Percentiles rank a stretch among this genome's conserved stretches.
Conservation (phyloP, 2,888 invertebrate genomes). For the Hermaeophaga mercurialis region DNA sequence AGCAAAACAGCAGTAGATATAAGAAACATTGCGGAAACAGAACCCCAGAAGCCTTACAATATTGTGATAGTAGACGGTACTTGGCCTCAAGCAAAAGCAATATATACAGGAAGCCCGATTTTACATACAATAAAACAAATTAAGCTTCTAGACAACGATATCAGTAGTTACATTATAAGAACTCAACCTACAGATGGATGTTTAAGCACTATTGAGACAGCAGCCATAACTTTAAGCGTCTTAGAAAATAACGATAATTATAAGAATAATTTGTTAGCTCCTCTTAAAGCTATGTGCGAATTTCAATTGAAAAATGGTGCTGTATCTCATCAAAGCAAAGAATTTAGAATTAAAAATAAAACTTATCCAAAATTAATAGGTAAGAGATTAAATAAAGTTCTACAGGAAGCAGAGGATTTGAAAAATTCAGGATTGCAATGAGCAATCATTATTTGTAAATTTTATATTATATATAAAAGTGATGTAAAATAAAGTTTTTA, state of each 20-base stretch:
- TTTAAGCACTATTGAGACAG: constrained; percentile 88
- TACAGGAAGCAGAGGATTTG: constrained; percentile 52
- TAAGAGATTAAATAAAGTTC: constrained; percentile 70
- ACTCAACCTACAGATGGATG: constrained; percentile 93
- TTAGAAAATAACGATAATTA: constrained; percentile 74
- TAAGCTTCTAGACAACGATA: constrained; percentile 72
- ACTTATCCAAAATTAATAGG: constrained; percentile 81
- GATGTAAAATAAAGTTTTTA: too few relatives aligned
- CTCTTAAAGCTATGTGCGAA: constrained; percentile 81
- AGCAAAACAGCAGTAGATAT: constrained; percentile 72
- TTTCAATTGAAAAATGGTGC: constrained; percentile 91
- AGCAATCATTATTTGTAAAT: too few relatives aligned
- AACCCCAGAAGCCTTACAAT: constrained; percentile 63
- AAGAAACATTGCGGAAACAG: constrained; percentile 35
- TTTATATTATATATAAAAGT: too few relatives aligned
- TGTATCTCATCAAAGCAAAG: constrained; percentile 91
- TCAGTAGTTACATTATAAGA: constrained; percentile 88
- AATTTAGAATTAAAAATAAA: constrained; percentile 80
- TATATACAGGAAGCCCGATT: constrained; percentile 80
- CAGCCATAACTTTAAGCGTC: constrained; percentile 76
- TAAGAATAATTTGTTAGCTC: constrained; percentile 71
- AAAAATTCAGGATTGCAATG: background rate
- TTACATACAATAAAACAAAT: constrained; percentile 80
- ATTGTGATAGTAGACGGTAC: constrained; percentile 90
- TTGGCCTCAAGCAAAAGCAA: constrained; percentile 94